Evolutionary conservation across 1,140 invertebrate species (phyloP).

Genomic region (Bathynomus jamesi): DNA sequence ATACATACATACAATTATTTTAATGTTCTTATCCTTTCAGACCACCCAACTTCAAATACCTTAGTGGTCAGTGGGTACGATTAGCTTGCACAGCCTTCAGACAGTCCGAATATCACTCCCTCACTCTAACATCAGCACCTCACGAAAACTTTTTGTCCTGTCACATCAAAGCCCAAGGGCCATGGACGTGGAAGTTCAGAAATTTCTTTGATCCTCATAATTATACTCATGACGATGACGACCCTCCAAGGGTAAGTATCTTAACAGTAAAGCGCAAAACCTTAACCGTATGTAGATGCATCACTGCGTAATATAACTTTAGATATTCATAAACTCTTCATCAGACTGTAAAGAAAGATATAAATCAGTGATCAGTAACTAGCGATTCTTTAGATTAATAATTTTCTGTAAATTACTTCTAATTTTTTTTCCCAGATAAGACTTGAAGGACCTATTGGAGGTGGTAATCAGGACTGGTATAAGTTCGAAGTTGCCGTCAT

Average conservation of each 20-base stretch:
- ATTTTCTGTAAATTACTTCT: not conserved
- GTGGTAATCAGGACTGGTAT: conserved; percentile 99
- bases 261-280: not conserved
- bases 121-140: conserved; percentile 95
- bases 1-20: too few relatives aligned
- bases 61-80: conserved; percentile 80
- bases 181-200: conserved; percentile 97
- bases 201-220: conserved; percentile 95
- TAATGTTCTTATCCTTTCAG: too few relatives aligned
- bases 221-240: conserved; percentile 72
- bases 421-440: conserved; percentile 50
- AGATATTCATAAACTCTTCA: too few relatives aligned
- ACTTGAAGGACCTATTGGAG: conserved; percentile 95
- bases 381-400: too few relatives aligned
- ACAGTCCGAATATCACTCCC: conserved; percentile 92
- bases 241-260: conserved; percentile 51
- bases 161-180: conserved; percentile 96
- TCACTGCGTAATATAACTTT: too few relatives aligned
- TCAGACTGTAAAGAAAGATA: too few relatives aligned
- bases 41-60: conserved; percentile 92
- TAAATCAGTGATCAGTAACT: too few relatives aligned
- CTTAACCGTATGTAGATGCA: not conserved
- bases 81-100: conserved; percentile 86
- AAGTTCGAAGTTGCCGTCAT: conserved; percentile 96
- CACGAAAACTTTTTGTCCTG: conserved; percentile 95